Evolutionary conservation across 2,113 vertebrate species (phyloP).

Genomic region (Trematocara zebra): DNA sequence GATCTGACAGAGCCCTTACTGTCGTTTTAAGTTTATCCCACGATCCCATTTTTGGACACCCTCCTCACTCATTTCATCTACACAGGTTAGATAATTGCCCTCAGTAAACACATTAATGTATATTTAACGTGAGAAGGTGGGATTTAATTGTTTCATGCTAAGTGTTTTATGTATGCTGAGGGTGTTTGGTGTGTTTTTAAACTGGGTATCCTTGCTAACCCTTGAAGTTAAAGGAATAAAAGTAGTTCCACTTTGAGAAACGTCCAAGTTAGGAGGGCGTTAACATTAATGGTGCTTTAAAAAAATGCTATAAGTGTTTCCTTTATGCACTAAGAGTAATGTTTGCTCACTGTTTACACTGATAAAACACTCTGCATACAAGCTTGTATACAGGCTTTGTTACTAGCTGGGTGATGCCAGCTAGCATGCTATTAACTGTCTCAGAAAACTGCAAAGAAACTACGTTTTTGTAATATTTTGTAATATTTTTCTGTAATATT

Average conservation of each 20-base stretch:
- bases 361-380: background rate
- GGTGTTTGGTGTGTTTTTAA: background rate
- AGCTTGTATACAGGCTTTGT: background rate
- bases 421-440: background rate
- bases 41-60: background rate
- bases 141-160: background rate
- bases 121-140: background rate
- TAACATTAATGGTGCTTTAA: background rate
- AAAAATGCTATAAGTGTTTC: background rate
- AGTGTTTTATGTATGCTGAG: background rate
- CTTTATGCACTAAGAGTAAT: background rate
- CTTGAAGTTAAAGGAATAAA: background rate
- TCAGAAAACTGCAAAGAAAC: background rate
- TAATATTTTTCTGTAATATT: background rate
- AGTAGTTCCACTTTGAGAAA: background rate
- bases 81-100: background rate
- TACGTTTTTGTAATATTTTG: background rate
- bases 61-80: background rate
- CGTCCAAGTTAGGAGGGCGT: background rate
- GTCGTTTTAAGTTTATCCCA: background rate
- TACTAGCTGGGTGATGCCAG: background rate
- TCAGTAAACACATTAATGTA: background rate
- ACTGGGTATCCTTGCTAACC: background rate
- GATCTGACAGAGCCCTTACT: constrained; percentile 56
- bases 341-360: background rate